A percentile compares a stretch with the other conserved stretches of the same genome.
phyloP scores from a whole-genome alignment of 2,113 vertebrate species.

The Rhodinocichla rosea region DNA sequence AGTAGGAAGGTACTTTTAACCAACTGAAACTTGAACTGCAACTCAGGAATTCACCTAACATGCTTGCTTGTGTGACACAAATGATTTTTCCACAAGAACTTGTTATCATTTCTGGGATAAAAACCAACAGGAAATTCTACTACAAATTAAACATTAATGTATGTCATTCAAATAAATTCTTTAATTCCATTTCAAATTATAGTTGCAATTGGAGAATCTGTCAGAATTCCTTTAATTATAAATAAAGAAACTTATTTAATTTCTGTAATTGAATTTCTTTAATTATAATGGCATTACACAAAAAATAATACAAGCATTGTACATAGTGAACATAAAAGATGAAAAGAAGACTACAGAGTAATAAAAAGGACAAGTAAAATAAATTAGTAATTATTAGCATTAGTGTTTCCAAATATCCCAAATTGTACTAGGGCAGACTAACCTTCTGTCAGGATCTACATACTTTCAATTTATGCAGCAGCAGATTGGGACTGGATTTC shows the following conservation, averaged over 20 bases:
- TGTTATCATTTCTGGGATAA: not conserved
- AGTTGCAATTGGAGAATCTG: not conserved
- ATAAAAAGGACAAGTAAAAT: not conserved
- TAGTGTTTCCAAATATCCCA: not conserved
- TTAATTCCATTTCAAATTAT: not conserved
- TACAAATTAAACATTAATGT: not conserved
- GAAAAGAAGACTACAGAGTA: not conserved
- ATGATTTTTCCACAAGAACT: not conserved
- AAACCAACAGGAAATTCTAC: not conserved
- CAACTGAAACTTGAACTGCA: not conserved
- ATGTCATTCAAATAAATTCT: not conserved
- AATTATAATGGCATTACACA: not conserved
- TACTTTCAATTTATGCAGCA: not conserved
- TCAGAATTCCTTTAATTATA: slow-evolving; percentile 7
- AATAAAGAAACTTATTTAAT: not conserved
- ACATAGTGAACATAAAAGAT: not conserved
- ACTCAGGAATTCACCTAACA: not conserved
- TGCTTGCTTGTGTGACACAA: not conserved
- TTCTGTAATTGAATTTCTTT: slow-evolving; percentile 15
- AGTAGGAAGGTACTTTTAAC: not conserved
- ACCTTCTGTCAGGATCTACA: not conserved
- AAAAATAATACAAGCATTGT: not conserved
- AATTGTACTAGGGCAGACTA: not conserved
- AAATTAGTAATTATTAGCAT: not conserved
- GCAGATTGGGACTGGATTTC: not conserved